Base-by-base conservation (phyloP, 2,797 vertebrate species). In the Somateria mollissima region DNA sequence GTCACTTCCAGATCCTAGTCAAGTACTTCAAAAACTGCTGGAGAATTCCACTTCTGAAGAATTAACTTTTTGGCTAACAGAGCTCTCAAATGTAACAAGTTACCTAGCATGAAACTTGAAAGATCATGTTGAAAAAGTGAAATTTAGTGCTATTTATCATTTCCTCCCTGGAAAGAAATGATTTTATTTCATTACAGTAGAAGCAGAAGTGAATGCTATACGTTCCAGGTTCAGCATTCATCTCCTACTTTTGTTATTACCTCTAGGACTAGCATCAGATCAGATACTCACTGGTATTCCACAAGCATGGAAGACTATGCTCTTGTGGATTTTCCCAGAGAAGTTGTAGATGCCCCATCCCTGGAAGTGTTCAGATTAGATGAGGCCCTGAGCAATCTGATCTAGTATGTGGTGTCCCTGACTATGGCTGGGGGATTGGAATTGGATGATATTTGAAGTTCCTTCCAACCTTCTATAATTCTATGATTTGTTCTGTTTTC, bases 61-160 rank as follows among this genome's bases (percentile, higher is more conserved):
- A 97, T 96, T 95, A 95, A 97, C 93, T 94, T 96, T 96, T 97
- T 85, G 71, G 39, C 83, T 90, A 87, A 86, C 65, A 74, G 82
- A 73, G 64, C 57, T 96, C 83, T 95, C 81, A 95, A 73, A 95
- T 94, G 49, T 96, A 93, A 96, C 87, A 96, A 97, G 96, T 92
- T 86, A n/a, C 67, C 61, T 62, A 77, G 32, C 57, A 74, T 34
- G 34, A 82, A 95, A 36, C 83, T 86, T 95, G 94, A 96, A 96
- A 86, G 78, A 94, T 92, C 85, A 73, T 72, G 51, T 53, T 11
- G 61, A 61, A 92, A 96, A 96, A 91, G 92, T 67, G 84, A 95
- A 96, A 97, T 93, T 90, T 94, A 94, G 65, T 2, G 3, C 71
- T 88, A 67, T 95, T 91, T 96, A 95, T 92, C 78, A 88, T 95